These are phyloP conservation scores for Drosophila basisetae DNA, from an alignment of 2,888 invertebrate genomes.

Conservation along the genomic window DNA sequence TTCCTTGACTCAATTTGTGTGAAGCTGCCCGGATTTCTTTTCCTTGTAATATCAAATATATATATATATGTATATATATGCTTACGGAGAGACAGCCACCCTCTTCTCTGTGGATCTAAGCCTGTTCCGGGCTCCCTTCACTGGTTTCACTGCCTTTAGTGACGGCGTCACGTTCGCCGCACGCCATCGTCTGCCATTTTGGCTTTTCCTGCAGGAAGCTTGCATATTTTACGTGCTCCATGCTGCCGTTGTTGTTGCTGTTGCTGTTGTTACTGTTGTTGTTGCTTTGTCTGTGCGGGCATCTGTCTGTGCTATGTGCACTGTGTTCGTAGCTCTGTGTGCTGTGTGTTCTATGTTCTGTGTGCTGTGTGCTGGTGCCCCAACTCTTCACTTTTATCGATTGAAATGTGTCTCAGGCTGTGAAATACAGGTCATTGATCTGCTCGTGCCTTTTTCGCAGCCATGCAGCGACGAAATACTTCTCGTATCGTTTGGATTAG, in stretches of 20 bases:
- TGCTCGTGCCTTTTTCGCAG: conserved; percentile 70
- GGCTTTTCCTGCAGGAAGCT: conserved; percentile 78
- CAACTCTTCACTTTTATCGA: conserved; percentile 84
- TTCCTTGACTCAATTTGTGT: conserved; percentile 12
- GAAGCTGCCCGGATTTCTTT: conserved; percentile 3
- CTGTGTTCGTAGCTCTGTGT: conserved; percentile 22
- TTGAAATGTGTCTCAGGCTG: conserved; percentile 85
- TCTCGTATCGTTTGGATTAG: conserved; percentile 23
- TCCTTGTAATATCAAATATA: conserved; percentile 18
- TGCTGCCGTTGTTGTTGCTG: conserved; percentile 13
- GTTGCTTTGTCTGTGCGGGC: conserved; percentile 36
- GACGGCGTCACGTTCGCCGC: conserved; percentile 57
- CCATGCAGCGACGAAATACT: conserved; percentile 52
- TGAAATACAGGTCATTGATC: conserved; percentile 85
- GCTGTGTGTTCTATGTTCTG: conserved; percentile 31
- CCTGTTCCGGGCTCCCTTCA: conserved; percentile 19
- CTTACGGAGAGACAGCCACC: conserved; percentile 33
- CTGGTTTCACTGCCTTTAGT: conserved; percentile 52
- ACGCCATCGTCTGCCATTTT: conserved; percentile 63
- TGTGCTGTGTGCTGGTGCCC: conserved; percentile 71
- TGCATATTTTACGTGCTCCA: conserved; percentile 73
- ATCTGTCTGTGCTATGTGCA: conserved; percentile 37
- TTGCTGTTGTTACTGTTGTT: conserved; percentile 27
- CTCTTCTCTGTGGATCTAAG: conserved; percentile 29
- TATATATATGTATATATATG: not conserved